Evolutionary conservation across 1,140 invertebrate species (phyloP), one percentile per base, ranked within the genome.

Genomic region (Bilobella aurantiaca): DNA sequence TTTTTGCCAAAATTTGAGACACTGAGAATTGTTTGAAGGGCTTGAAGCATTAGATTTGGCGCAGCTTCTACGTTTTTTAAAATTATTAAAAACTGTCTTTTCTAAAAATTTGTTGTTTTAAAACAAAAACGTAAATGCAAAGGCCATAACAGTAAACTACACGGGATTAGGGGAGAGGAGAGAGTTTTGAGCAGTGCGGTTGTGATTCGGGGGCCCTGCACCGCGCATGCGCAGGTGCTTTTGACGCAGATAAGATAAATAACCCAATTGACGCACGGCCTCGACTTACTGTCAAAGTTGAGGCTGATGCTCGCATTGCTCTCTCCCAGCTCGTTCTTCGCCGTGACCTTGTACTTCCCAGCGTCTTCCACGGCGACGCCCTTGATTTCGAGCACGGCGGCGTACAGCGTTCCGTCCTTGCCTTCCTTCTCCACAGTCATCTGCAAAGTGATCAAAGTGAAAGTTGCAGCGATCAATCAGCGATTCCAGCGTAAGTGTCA

Each of bases 281-380:
- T n/a, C 18, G 75, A 91, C 91, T 93, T 86, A 95, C 93, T 94
- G 84, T 97, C 93, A 82, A 96, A 96, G 81, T 96, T 96, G 62
- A 96, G 85, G 78, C 90, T 95, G 78, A 96, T 96, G 37, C 91
- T 93, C 37, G 93, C 93, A 78, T 95, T 95, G 76, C 90, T 93
- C 81, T 96, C 93, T 76, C 93, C 93, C 70, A 96, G 85, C 79
- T 95, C 91, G 81, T 96, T 96, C 79, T 95, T 95, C 73, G 92
- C 92, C 71, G 90, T 93, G 73, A 95, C 91, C 82, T 93, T 90
- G 79, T 96, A 96, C 84, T 96, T 96, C 74, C 92, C 93, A 80
- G 92, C 92, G 84, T 96, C 93, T 83, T 95, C 91, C 75, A 95
- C 90, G 64, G 90, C 93, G 68, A 96, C 92, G 79, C 93, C 90